Evolutionary conservation across 1,140 invertebrate genomes (phyloP).

Genomic region (Pseudomyrmex cubaensis): DNA sequence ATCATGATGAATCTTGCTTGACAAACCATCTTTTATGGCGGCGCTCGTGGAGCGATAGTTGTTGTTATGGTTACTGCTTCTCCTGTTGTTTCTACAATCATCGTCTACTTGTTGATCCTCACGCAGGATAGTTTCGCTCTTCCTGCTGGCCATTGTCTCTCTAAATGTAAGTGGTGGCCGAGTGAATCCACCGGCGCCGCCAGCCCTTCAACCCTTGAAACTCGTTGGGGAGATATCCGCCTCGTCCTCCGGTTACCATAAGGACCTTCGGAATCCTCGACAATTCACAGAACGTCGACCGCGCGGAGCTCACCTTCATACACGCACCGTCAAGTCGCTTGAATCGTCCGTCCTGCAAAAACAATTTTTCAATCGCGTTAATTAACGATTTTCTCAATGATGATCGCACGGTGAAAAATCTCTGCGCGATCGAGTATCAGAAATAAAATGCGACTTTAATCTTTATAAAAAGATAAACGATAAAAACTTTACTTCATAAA

Average conservation of each 20-base stretch:
- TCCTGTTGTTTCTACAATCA: background rate
- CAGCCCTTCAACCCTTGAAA: slow-evolving; percentile 81
- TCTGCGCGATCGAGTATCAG: background rate
- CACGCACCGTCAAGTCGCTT: slow-evolving; percentile 72
- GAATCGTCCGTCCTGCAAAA: slow-evolving; percentile 65
- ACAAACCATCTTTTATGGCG: slow-evolving; percentile 3
- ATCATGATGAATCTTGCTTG: slow-evolving; percentile 56
- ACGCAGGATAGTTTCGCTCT: slow-evolving; percentile 67
- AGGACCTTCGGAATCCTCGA: slow-evolving; percentile 74
- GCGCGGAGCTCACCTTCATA: slow-evolving; percentile 73
- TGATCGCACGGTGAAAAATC: background rate
- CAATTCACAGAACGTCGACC: slow-evolving; percentile 62
- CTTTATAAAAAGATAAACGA: no score
- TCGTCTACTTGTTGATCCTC: slow-evolving; percentile 46
- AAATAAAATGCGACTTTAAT: background rate
- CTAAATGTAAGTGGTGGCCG: slow-evolving; percentile 80
- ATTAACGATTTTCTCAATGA: background rate
- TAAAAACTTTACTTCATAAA: no score
- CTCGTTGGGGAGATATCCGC: slow-evolving; percentile 73
- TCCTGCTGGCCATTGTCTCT: slow-evolving; percentile 74
- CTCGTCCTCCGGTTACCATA: slow-evolving; percentile 79
- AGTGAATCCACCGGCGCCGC: slow-evolving; percentile 82
- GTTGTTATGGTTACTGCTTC: slow-evolving; percentile 50
- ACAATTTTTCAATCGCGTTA: no score
- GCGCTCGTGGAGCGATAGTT: slow-evolving; percentile 16